A percentile compares a stretch with the other conserved stretches of the same genome.
These are phyloP conservation scores for Sebastes flavidus DNA, from an alignment of 2,797 vertebrate genomes.

Conservation along the genomic window DNA sequence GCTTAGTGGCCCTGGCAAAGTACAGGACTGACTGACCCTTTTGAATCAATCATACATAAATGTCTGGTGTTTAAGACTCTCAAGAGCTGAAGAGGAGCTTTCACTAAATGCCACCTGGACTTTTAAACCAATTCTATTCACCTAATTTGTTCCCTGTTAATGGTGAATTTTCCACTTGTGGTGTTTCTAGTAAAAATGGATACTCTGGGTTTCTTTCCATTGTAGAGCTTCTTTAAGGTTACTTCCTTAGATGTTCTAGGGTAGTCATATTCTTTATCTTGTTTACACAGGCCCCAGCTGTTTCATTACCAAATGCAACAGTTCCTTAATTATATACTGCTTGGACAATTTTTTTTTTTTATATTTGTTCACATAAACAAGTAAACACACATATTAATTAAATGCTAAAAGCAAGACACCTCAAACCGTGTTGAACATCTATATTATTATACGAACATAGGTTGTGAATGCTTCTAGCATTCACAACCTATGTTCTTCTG, in stretches of 20 bases:
- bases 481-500: too few species aligned
- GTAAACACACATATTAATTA: not conserved
- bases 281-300: not conserved
- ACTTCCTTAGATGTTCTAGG: not conserved
- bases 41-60: conserved; percentile 80
- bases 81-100: conserved; percentile 66
- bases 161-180: not conserved
- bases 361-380: not conserved
- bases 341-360: not conserved
- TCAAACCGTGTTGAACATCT: not conserved
- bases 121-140: conserved; percentile 43
- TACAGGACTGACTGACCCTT: conserved; percentile 70
- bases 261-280: not conserved
- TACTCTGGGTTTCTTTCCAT: not conserved
- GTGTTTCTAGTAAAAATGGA: conserved; percentile 19
- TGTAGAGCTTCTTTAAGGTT: not conserved
- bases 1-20: conserved; percentile 80
- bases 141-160: conserved; percentile 14
- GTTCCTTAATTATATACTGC: not conserved
- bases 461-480: too few species aligned
- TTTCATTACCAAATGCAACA: not conserved
- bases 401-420: not conserved
- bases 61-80: conserved; percentile 58
- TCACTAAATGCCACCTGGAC: conserved; percentile 77
- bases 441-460: too few species aligned